phyloP scores from a whole-genome alignment of 1,140 invertebrate genomes.

The Drosophila lacteicornis region DNA sequence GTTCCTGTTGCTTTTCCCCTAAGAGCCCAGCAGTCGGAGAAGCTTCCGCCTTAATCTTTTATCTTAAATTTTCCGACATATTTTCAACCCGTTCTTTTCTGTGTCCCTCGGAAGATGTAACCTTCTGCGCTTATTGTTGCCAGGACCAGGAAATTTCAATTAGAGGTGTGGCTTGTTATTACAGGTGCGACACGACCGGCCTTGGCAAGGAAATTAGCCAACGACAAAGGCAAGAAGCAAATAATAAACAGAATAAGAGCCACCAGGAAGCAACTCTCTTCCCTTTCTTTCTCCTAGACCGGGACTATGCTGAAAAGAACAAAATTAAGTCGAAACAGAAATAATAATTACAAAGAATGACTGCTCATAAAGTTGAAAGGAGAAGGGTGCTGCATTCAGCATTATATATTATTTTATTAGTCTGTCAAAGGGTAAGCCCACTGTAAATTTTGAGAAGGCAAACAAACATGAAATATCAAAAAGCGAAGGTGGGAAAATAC shows the following conservation, averaged over 20 bases:
- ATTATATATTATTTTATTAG: constrained; percentile 7
- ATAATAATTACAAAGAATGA: constrained; percentile 4
- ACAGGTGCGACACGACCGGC: constrained; percentile 25
- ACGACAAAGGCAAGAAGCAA: constrained; percentile 14
- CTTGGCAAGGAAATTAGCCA: constrained; percentile 24
- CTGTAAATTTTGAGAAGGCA: constrained; percentile 10
- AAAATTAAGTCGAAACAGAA: constrained; percentile 5
- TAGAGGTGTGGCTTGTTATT: constrained; percentile 35
- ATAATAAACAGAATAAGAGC: constrained; percentile 26
- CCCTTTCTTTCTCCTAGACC: not conserved
- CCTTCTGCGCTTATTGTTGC: not conserved
- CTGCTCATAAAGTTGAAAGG: not conserved
- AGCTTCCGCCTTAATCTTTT: constrained; percentile 1
- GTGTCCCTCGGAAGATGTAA: not conserved
- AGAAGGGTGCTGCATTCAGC: not conserved
- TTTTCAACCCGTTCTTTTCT: not conserved
- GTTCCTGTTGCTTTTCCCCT: not conserved
- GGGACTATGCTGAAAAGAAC: not conserved
- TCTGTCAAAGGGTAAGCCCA: not conserved
- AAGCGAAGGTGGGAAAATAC: constrained; percentile 9
- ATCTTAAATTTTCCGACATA: constrained; percentile 4
- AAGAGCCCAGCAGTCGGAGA: not conserved
- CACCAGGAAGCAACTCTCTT: not conserved
- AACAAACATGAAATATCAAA: constrained; percentile 15
- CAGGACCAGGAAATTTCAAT: constrained; percentile 19